These are phyloP conservation scores for Penaeus japonicus DNA, from an alignment of 1,140 invertebrate genomes.

Conservation along the genomic window DNA sequence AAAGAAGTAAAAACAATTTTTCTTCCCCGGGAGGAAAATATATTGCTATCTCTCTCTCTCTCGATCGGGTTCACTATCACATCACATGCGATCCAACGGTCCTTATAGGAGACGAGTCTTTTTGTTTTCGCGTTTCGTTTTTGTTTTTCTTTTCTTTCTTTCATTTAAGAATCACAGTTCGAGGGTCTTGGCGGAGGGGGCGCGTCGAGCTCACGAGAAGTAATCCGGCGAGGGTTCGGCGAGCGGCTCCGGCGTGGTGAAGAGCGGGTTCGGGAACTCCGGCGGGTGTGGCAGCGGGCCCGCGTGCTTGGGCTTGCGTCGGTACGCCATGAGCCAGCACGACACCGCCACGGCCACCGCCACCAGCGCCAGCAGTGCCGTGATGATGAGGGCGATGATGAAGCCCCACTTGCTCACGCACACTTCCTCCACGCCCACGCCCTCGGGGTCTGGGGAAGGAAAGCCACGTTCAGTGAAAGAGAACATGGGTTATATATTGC, in stretches of 20 bases:
- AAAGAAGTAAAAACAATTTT: too few species aligned
- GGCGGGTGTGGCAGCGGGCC: slow-evolving; percentile 92
- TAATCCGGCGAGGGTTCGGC: slow-evolving; percentile 84
- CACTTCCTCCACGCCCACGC: slow-evolving; percentile 77
- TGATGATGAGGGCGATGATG: slow-evolving; percentile 89
- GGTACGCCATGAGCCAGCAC: slow-evolving; percentile 93
- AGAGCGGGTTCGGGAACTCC: slow-evolving; percentile 93
- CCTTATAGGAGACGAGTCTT: background rate
- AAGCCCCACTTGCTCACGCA: slow-evolving; percentile 93
- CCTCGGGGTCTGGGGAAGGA: slow-evolving; percentile 10
- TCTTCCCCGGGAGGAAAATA: too few species aligned
- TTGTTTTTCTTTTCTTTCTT: too few species aligned
- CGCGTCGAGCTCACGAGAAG: slow-evolving; percentile 61
- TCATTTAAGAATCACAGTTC: slow-evolving; percentile 23
- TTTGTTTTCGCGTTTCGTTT: too few species aligned
- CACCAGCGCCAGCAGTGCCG: slow-evolving; percentile 87
- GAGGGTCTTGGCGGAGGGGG: background rate
- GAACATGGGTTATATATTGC: background rate
- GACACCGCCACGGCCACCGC: slow-evolving; percentile 93
- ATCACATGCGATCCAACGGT: too few species aligned
- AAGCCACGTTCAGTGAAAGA: background rate
- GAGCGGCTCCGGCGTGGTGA: slow-evolving; percentile 82
- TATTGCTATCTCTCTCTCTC: too few species aligned
- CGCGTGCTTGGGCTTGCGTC: slow-evolving; percentile 81
- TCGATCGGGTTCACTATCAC: too few species aligned